A percentile compares a stretch with the other conserved stretches of the same genome.
Conservation (phyloP, 2,113 vertebrate species). For the Hypocryptadius cinnamomeus region DNA sequence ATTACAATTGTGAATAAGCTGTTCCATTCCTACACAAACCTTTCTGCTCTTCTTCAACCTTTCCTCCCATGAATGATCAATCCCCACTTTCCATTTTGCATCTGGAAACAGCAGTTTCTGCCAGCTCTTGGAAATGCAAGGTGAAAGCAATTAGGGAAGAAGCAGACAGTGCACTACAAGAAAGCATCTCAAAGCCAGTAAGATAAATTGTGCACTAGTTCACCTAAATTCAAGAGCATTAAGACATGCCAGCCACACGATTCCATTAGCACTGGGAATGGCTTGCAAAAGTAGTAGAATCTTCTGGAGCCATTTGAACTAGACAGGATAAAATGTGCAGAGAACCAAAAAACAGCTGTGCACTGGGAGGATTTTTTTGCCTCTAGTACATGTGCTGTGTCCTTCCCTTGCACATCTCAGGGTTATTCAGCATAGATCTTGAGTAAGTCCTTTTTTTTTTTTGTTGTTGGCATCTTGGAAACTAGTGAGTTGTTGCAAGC, state of each 20-base stretch:
- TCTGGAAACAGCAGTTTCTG: neutral
- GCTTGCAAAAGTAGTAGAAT: neutral
- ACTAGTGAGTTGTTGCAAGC: neutral
- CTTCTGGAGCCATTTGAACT: neutral
- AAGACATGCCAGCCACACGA: neutral
- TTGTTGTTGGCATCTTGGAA: neutral
- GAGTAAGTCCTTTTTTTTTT: neutral
- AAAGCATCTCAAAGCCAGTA: neutral
- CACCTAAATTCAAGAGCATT: neutral
- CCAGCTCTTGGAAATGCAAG: neutral
- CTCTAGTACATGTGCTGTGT: neutral
- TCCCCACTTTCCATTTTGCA: neutral
- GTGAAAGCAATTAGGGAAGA: neutral
- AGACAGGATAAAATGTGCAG: neutral
- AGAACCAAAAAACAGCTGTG: neutral
- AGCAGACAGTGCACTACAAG: neutral
- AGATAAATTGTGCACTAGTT: neutral
- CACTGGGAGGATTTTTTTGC: neutral
- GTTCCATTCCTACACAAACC: neutral
- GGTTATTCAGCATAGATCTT: neutral
- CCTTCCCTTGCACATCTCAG: neutral
- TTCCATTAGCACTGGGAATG: neutral
- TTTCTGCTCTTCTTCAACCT: neutral
- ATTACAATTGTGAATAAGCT: neutral
- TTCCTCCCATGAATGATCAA: neutral